phyloP scores from a whole-genome alignment of 1,140 invertebrate species.

The Venustaconcha ellipsiformis region DNA sequence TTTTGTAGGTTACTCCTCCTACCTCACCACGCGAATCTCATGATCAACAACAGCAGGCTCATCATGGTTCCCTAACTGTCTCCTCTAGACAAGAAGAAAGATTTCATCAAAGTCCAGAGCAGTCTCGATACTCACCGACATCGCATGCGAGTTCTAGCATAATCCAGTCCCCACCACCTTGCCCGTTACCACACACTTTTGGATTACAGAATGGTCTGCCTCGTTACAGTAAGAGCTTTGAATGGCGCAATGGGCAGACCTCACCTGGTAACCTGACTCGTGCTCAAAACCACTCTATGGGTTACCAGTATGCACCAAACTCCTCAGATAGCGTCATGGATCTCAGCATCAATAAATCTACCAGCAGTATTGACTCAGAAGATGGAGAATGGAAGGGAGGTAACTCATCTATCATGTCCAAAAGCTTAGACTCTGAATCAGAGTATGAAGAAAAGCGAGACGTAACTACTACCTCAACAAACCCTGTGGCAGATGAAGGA shows the following conservation, averaged over 20 bases:
- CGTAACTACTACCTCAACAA: constrained; percentile 56
- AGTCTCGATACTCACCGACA: constrained; percentile 19
- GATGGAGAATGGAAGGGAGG: constrained; percentile 46
- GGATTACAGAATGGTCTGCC: background rate
- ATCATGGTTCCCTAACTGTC: constrained; percentile 7
- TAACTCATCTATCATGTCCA: constrained; percentile 27
- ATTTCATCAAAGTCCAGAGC: constrained; percentile 11
- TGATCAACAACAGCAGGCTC: constrained; percentile 17
- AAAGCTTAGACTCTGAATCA: constrained; percentile 48
- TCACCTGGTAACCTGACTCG: constrained; percentile 31
- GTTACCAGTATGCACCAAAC: background rate
- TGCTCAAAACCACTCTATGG: constrained; percentile 15
- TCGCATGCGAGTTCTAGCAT: constrained; percentile 8
- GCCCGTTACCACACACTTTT: background rate
- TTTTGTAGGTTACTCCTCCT: constrained; percentile 49
- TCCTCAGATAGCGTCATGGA: constrained; percentile 56
- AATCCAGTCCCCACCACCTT: constrained; percentile 17
- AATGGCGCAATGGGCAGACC: no score
- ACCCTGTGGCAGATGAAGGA: constrained; percentile 54
- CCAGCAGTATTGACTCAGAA: constrained; percentile 45
- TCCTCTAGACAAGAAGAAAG: constrained; percentile 6
- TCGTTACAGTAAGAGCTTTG: no score
- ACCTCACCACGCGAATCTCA: constrained; percentile 36
- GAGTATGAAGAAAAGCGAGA: constrained; percentile 56
- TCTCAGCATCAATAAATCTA: constrained; percentile 58